phyloP scores from a whole-genome alignment of 2,113 vertebrate species.

The Syngnathus scovelli region DNA sequence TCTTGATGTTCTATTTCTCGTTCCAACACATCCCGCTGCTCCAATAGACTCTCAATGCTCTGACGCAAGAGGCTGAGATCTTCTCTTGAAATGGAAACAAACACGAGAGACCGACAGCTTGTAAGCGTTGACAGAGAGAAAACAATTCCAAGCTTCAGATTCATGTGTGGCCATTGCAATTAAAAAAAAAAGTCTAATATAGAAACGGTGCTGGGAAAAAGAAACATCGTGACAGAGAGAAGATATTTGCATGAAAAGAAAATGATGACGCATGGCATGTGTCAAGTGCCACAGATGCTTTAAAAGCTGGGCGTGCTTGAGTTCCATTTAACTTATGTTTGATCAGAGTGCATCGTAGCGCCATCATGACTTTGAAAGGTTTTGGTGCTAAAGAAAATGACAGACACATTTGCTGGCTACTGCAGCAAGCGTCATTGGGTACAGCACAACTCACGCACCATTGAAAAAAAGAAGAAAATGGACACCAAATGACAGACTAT shows the following conservation, averaged over 20 bases:
- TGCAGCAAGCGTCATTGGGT: background rate
- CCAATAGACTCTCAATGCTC: constrained; percentile 58
- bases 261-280: background rate
- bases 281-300: constrained; percentile 16
- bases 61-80: constrained; percentile 68
- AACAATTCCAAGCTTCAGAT: constrained; percentile 8
- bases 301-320: constrained; percentile 33
- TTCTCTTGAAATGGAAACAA: constrained; percentile 45
- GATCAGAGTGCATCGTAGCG: constrained; percentile 20
- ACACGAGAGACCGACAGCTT: constrained; percentile 12
- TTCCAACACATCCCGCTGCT: constrained; percentile 68
- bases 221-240: constrained; percentile 31
- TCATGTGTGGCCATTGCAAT: constrained; percentile 12
- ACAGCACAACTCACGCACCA: background rate
- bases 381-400: constrained; percentile 32
- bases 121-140: constrained; percentile 17
- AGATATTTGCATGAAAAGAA: constrained; percentile 18
- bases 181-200: constrained; percentile 14
- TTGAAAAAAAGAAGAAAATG: background rate
- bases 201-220: constrained; percentile 43
- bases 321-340: constrained; percentile 39
- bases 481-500: background rate
- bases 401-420: constrained; percentile 2
- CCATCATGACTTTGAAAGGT: constrained; percentile 26
- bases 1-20: constrained; percentile 61